Base-by-base conservation (phyloP, 2,797 vertebrate genomes). In the Neosalanx taihuensis region DNA sequence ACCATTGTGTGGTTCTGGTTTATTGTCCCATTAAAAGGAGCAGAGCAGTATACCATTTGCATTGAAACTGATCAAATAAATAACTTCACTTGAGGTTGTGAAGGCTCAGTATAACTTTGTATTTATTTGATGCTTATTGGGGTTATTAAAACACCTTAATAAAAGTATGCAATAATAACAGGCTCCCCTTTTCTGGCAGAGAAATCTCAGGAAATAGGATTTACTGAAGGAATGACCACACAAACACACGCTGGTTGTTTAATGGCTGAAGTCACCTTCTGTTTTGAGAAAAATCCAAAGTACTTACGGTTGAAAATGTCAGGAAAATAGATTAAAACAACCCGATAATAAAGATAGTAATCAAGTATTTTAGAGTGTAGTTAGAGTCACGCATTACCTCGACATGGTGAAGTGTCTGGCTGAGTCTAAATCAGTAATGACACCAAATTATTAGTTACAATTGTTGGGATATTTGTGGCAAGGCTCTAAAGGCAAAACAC, bases 1-100 rank as follows among this genome's bases (percentile, higher is more conserved):
- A 78, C 86, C 75, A 69, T 80, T 85, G 87, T 88, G 87, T 88
- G 88, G 84, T 87, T 84, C 64, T 75, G 64, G 83, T 90, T 92
- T 87, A 90, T 90, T 90, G 89, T 88, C 79, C 85, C 83, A 89
- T 89, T 90, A 86, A 88, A 88, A 84, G 83, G 77, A 83, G 86
- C 85, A 85, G 81, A 75, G 82, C 85, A n/a, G 79, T 85, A 89
- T 89, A 89, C 87, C 10, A 86, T 86, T 90, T 70, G 86, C 82
- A 88, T 89, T 89, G 71, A 84, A 82, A 89, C 81, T 83, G 74
- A 90, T 89, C 75, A 86, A 77, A 88, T 79, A 84, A 76, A 86
- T 73, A 83, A 76, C 78, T 85, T 84, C 79, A 82, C 78, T 46
- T 0, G 81, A 71, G 67, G 59, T 64, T 26, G 26, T 61, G 10